Base-by-base conservation (phyloP, 1,140 invertebrate genomes). In the Copidosoma floridanum region DNA sequence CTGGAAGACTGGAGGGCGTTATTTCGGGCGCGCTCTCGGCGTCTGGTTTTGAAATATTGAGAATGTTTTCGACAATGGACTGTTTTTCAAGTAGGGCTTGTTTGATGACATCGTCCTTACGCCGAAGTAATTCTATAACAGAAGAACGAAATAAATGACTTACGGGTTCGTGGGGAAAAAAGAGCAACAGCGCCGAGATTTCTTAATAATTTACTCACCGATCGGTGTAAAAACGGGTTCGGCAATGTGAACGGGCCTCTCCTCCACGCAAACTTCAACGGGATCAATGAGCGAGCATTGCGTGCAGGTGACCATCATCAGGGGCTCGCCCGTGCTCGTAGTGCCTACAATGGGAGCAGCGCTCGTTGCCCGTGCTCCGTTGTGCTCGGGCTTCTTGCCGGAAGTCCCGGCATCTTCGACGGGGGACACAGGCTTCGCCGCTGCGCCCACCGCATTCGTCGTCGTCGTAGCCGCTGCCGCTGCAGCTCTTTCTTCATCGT, bases 171-270 rank as follows among this genome's bases (percentile, higher is more conserved):
- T n/a, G n/a, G n/a, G n/a, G n/a, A n/a, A n/a, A n/a, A n/a, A n/a
- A n/a, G n/a, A n/a, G n/a, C n/a, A n/a, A n/a, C n/a, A n/a, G n/a
- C n/a, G n/a, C n/a, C n/a, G n/a, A n/a, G n/a, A n/a, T n/a, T n/a
- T n/a, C n/a, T n/a, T 41, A 52, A 48, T 14, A 7, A 20, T 56
- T 53, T 14, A 26, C 59, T 66, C 85, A 92, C 89, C 89, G 79
- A 90, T 82, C 64, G 89, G 89, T 52, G 91, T 91, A 62, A 92
- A 81, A 66, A 91, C 88, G 62, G 89, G 87, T 76, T 92, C 86
- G 3, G 91, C 90, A 47, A 86, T 85, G 65, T 88, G 86, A 37
- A 92, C 86, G 21, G 89, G 85, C 64, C 86, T 83, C 69, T 88
- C 85, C 59, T 86, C 87, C 26, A 92, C 84, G 60, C 86, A 84